These are phyloP conservation scores for Styela clava DNA, from an alignment of 23 tunicate genomes.

Conservation along the genomic window DNA sequence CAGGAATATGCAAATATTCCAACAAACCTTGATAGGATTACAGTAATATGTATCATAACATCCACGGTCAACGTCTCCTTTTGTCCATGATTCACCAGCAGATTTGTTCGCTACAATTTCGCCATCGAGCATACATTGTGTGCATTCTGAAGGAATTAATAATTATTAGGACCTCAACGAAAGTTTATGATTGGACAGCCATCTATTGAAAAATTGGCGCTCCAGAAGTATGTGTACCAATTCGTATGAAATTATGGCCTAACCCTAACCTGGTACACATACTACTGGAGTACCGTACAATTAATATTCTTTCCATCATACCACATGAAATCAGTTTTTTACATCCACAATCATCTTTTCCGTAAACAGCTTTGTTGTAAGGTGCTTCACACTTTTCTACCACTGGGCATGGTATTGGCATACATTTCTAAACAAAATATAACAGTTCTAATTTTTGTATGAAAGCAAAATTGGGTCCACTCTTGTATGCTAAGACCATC, in stretches of 20 bases:
- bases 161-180: no score
- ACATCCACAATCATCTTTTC: slow-evolving; percentile 48
- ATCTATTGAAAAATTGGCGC: no score
- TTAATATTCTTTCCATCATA: no score
- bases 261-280: no score
- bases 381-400: slow-evolving; percentile 32
- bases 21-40: slow-evolving; percentile 39
- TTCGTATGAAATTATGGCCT: no score
- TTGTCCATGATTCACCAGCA: slow-evolving; percentile 33
- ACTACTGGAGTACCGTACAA: no score
- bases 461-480: no score
- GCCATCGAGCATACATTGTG: slow-evolving; percentile 46
- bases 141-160: slow-evolving; percentile 19
- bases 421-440: slow-evolving; percentile 33
- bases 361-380: slow-evolving; percentile 37
- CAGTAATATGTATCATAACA: slow-evolving; percentile 60
- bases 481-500: no score
- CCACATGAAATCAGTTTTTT: slow-evolving; percentile 42
- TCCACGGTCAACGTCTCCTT: slow-evolving; percentile 36
- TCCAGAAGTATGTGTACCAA: no score
- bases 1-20: no score
- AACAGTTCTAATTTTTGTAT: no score
- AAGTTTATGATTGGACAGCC: no score
- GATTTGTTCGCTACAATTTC: slow-evolving; percentile 27
- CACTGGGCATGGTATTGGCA: slow-evolving; percentile 38